phyloP scores from a whole-genome alignment of 1,140 invertebrate genomes.

The Neodiprion lecontei region DNA sequence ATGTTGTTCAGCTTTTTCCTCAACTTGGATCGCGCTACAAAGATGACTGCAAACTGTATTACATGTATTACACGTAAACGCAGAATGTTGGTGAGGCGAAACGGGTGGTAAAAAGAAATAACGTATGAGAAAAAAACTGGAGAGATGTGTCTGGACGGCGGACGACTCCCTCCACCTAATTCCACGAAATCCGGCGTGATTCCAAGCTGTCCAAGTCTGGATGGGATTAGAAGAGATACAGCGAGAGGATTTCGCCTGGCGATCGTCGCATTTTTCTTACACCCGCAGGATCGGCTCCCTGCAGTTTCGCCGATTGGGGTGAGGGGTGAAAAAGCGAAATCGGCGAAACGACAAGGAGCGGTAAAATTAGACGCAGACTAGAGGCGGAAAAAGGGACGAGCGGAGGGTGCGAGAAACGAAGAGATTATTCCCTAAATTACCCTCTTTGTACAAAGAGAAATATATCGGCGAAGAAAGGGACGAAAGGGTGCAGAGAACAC shows the following conservation, averaged over 20 bases:
- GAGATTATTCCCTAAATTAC: background rate
- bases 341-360: too few species aligned
- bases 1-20: too few species aligned
- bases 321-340: too few species aligned
- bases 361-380: too few species aligned
- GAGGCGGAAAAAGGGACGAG: too few species aligned
- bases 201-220: background rate
- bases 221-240: conserved; percentile 5
- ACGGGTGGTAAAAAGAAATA: too few species aligned
- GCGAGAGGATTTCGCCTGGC: background rate
- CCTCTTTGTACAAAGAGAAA: too few species aligned
- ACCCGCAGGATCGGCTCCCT: background rate
- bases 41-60: too few species aligned
- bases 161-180: background rate
- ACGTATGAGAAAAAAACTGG: background rate
- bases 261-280: background rate
- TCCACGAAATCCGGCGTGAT: background rate
- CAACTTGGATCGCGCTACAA: too few species aligned
- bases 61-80: too few species aligned
- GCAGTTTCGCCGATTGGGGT: too few species aligned
- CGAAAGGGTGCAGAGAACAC: background rate
- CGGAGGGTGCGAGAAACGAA: background rate
- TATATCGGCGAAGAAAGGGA: background rate
- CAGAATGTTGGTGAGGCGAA: too few species aligned
- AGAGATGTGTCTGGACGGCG: background rate